Evolutionary conservation across 2,888 invertebrate genomes (phyloP).

Genomic region (Toxonevra muliebris): DNA sequence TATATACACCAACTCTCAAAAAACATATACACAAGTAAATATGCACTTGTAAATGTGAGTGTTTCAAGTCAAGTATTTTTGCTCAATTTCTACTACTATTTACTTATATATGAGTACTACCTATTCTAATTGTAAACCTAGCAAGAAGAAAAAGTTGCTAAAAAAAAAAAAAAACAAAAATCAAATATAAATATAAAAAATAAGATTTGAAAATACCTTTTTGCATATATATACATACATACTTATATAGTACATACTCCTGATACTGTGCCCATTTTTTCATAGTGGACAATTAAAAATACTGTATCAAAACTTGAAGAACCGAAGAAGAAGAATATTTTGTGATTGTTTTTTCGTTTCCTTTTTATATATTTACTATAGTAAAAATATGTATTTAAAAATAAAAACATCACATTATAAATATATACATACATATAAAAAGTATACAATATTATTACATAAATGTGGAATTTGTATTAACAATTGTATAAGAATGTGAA

Average conservation of each 20-base stretch:
- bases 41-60: conserved; percentile 30
- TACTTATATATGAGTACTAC: background rate
- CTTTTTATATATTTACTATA: conserved; percentile 31
- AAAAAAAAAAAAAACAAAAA: background rate
- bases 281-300: background rate
- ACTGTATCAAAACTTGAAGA: conserved; percentile 14
- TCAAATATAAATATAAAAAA: background rate
- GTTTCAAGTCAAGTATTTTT: conserved; percentile 34
- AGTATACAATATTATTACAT: conserved; percentile 32
- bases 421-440: conserved; percentile 29
- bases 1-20: conserved; percentile 38
- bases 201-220: background rate
- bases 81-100: conserved; percentile 33
- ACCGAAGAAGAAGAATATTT: conserved; percentile 36
- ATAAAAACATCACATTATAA: conserved; percentile 19
- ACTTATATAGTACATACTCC: conserved; percentile 1
- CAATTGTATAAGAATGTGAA: conserved; percentile 26
- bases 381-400: conserved; percentile 18
- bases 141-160: background rate
- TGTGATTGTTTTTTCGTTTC: conserved; percentile 50
- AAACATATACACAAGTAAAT: conserved; percentile 20
- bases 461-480: conserved; percentile 34
- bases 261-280: conserved; percentile 11
- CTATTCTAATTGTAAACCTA: conserved; percentile 1
- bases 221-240: background rate